Conservation (phyloP, 2,888 invertebrate genomes). For the Lithodes maja region DNA sequence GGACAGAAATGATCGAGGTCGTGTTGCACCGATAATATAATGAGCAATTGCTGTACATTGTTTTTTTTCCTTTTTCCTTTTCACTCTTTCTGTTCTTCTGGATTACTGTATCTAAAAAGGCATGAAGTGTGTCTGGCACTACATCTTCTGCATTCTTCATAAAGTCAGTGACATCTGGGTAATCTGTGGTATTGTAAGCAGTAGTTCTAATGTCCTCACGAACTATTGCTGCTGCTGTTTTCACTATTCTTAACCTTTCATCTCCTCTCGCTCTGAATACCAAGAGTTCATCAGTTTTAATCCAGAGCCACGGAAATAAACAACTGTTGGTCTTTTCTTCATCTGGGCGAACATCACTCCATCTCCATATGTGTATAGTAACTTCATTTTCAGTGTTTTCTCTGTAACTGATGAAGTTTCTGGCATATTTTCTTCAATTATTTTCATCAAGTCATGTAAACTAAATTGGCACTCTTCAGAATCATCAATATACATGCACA, state of each 20-base stretch:
- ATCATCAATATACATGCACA: slow-evolving; percentile 73
- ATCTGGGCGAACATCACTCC: slow-evolving; percentile 71
- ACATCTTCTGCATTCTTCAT: slow-evolving; percentile 71
- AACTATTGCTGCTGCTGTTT: slow-evolving; percentile 71
- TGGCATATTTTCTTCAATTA: slow-evolving; percentile 73
- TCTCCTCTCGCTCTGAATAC: slow-evolving; percentile 12
- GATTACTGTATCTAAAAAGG: slow-evolving; percentile 73
- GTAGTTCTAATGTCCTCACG: slow-evolving; percentile 54
- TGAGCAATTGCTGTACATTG: slow-evolving; percentile 74
- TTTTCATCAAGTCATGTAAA: slow-evolving; percentile 73
- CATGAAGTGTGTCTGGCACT: slow-evolving; percentile 72
- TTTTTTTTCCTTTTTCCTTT: slow-evolving; percentile 72
- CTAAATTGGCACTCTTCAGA: slow-evolving; percentile 73
- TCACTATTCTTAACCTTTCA: slow-evolving; percentile 72
- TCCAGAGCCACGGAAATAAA: slow-evolving; percentile 68
- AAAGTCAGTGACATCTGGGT: slow-evolving; percentile 74
- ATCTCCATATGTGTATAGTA: slow-evolving; percentile 73
- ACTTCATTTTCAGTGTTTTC: slow-evolving; percentile 73
- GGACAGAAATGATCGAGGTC: slow-evolving; percentile 72
- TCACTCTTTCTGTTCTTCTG: slow-evolving; percentile 72
- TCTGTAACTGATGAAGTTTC: slow-evolving; percentile 73
- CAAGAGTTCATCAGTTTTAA: slow-evolving; percentile 66
- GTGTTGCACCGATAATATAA: slow-evolving; percentile 73
- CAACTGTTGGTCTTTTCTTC: slow-evolving; percentile 72
- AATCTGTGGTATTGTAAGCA: slow-evolving; percentile 74